Evolutionary conservation across 2,888 invertebrate genomes (phyloP).

Genomic region (Electrophaes corylata): DNA sequence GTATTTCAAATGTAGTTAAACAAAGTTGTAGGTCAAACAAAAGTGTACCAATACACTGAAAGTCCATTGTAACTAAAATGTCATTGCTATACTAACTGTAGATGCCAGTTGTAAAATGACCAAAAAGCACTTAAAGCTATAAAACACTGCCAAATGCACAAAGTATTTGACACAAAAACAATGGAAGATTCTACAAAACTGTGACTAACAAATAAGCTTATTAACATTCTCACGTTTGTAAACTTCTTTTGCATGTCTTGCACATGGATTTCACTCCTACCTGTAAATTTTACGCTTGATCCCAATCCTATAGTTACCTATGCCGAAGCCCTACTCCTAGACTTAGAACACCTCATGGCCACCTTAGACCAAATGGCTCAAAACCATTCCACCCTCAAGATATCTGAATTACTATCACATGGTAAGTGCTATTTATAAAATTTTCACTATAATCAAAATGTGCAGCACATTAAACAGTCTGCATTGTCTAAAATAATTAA

Average conservation of each 20-base stretch:
- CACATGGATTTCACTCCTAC: conserved; percentile 74
- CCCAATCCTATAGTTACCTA: conserved; percentile 77
- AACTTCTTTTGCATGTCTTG: conserved; percentile 82
- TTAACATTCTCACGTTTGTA: conserved; percentile 45
- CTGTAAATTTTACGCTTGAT: conserved; percentile 68
- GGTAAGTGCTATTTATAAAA: conserved; percentile 65
- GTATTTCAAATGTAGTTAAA: too few species aligned
- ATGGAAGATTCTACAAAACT: conserved; percentile 15
- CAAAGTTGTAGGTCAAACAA: too few species aligned
- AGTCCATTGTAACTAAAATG: not conserved
- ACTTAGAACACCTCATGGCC: conserved; percentile 84
- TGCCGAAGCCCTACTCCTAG: conserved; percentile 82
- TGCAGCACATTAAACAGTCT: not conserved
- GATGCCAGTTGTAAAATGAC: conserved; percentile 22
- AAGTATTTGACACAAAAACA: conserved; percentile 22
- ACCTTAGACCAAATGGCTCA: conserved; percentile 84
- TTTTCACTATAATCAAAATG: not conserved
- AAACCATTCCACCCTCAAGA: conserved; percentile 80
- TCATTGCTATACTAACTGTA: conserved; percentile 8
- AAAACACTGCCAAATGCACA: conserved; percentile 37
- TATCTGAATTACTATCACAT: conserved; percentile 79
- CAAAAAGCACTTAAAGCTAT: conserved; percentile 27
- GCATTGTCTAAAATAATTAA: not conserved
- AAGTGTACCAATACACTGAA: not conserved
- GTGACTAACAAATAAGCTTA: conserved; percentile 31